Evolutionary conservation across 2,888 invertebrate genomes (phyloP), one percentile per base, ranked within the genome.

Genomic region (Sphinx pinastri): DNA sequence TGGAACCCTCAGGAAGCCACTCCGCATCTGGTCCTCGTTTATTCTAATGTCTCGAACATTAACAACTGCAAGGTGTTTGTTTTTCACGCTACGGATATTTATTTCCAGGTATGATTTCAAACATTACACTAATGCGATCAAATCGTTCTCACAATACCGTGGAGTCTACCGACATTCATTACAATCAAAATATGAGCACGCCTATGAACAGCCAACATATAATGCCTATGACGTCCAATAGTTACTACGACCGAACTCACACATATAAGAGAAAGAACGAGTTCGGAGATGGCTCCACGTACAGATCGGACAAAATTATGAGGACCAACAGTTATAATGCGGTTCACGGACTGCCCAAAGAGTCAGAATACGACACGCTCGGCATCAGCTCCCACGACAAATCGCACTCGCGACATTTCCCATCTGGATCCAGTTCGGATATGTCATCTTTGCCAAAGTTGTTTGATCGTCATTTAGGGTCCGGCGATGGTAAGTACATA

Each of bases 251-350:
- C 25, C 84, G 93, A 25, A 73, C 82, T 7, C 91, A 88, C 7
- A 76, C 82, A 0, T 92, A 89, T 75, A 94, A 94, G 74, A 82
- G 93, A 70, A 94, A 93, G 74, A 90, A 89, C 74, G 92, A 93
- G 52, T 94, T 91, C 70, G 88, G 88, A 2, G 92, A 93, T 72
- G 85, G 88, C 0, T 85, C 91, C 0, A 78, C 86, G 2, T 93
- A 91, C 70, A 88, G 92, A 74, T 86, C 87, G 1, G 92, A 93
- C 68, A 94, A 93, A 82, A 89, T 93, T 57, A 92, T 93, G 92
- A 83, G 94, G 68, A 85, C 89, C 0, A 85, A 84, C 67, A 81
- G 71, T 54, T 93, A 92, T 72, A 83, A 81, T 54, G 89, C 89
- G 89, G 84, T 89, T 3, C 93, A 91, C 68, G 85, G 86, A 25